Evolutionary conservation across 2,888 invertebrate genomes (phyloP), one percentile per base, ranked within the genome.

Genomic region (Apoda limacodes): DNA sequence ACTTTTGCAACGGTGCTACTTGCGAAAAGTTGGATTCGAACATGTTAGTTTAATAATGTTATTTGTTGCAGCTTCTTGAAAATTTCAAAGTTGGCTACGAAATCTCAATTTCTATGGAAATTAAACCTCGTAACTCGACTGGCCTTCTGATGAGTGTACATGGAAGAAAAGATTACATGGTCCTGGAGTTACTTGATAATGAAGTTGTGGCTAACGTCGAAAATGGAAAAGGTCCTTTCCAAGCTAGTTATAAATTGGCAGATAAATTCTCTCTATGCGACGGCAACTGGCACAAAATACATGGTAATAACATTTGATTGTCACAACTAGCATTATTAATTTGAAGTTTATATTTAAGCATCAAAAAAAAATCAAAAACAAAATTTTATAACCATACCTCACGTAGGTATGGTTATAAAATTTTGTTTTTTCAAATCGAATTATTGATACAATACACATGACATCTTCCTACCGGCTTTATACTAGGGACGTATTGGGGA

Each of bases 231-330:
- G 95, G 94, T 5, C 86, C 88, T 2, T 88, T 93, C 47, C 85
- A 86, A 2, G 88, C 93, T 2, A 85, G 83, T 12, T 93, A 88
- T 60, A 83, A 83, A 29, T 78, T 88, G 0, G 85, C 86, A 17
- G 80, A 84, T 25, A 83, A 85, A 28, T 83, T 85, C 36, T 86
- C 88, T 48, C 84, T 97, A 38, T 99, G 98, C 59, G 95, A 99
- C 66, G 98, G 98, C 26, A 83, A 92, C 32, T 99, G 98, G 98
- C 97, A 98, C 58, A 88, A 84, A 34, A 92, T 96, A 50, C 84
- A 86, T 68, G 88, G 90, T 89, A 60, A 62, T 51, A n/a, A n/a
- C n/a, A n/a, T n/a, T 23, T 6, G 12, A 13, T 10, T 9, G 5
- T 17, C 11, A 10, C 15, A n/a, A n/a, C n/a, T n/a, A n/a, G n/a